Evolutionary conservation across 2,888 invertebrate species (phyloP).

Genomic region (Lepidocyrtoides sp.): DNA sequence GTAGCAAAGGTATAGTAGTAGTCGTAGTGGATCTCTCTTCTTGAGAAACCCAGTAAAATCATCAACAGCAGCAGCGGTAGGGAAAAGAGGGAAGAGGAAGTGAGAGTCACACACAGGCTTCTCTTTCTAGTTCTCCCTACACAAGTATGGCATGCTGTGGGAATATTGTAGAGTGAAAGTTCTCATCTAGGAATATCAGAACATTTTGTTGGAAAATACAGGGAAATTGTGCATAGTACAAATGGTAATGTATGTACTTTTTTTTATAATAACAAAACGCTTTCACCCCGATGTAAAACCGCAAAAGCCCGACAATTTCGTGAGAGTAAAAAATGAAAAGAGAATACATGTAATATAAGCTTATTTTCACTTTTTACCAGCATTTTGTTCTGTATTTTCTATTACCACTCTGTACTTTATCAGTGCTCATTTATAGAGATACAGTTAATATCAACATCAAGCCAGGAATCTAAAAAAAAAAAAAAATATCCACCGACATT

Average conservation of each 20-base stretch:
- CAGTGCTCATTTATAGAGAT: no score
- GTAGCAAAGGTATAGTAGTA: background rate
- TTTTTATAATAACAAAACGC: slow-evolving; percentile 58
- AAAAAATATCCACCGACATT: slow-evolving; percentile 2
- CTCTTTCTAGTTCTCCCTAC: no score
- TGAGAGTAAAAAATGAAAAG: slow-evolving; percentile 1
- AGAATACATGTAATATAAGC: background rate
- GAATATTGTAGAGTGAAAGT: no score
- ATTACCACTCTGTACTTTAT: no score
- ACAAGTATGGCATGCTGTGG: no score
- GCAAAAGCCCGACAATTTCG: slow-evolving; percentile 63
- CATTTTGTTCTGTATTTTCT: slow-evolving; percentile 6
- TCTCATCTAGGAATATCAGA: background rate
- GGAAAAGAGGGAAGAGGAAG: slow-evolving; percentile 13
- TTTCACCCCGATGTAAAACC: slow-evolving; percentile 72
- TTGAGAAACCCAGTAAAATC: background rate
- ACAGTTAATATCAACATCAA: no score
- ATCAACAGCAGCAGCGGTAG: background rate
- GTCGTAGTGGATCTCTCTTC: background rate
- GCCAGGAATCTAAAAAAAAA: no score
- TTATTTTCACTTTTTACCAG: background rate
- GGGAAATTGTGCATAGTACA: background rate
- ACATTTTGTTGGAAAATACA: slow-evolving; percentile 22
- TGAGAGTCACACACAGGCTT: slow-evolving; percentile 38
- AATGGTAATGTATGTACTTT: slow-evolving; percentile 11